Evolutionary conservation across 2,888 invertebrate genomes (phyloP).

Genomic region (Macrophya annulata): DNA sequence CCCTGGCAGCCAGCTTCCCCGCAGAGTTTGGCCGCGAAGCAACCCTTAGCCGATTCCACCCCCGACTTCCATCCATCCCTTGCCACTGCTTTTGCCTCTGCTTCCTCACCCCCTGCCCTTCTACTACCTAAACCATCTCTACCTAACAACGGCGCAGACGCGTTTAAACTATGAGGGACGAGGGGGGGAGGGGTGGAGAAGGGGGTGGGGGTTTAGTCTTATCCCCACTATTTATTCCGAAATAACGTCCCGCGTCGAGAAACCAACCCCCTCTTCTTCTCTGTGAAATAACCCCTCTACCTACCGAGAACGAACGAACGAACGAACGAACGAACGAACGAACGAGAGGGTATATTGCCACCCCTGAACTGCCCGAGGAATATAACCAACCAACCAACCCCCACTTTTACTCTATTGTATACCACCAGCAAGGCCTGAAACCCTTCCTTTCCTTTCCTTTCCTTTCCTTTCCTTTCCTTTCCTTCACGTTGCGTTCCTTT

Average conservation of each 20-base stretch:
- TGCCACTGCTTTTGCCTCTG: background rate
- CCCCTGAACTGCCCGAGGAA: background rate
- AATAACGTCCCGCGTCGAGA: slow-evolving; percentile 56
- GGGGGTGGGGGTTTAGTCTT: slow-evolving; percentile 73
- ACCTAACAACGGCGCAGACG: slow-evolving; percentile 27
- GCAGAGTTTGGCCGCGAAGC: slow-evolving; percentile 70
- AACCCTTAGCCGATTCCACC: slow-evolving; percentile 76
- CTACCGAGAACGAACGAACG: too few relatives aligned
- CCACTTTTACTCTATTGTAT: too few relatives aligned
- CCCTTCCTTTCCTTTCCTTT: too few relatives aligned
- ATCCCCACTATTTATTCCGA: slow-evolving; percentile 74
- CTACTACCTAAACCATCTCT: background rate
- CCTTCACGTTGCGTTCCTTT: too few relatives aligned
- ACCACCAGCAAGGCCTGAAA: too few relatives aligned
- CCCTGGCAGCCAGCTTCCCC: slow-evolving; percentile 67
- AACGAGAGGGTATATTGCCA: background rate
- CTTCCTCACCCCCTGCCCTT: slow-evolving; percentile 70
- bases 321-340: background rate
- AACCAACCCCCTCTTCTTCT: slow-evolving; percentile 65
- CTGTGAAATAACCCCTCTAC: slow-evolving; percentile 48
- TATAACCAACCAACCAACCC: background rate
- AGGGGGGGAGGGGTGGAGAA: slow-evolving; percentile 64
- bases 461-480: background rate
- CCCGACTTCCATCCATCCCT: slow-evolving; percentile 75
- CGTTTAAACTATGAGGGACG: background rate